These are phyloP conservation scores for Enteromius unitaeniatus DNA, from an alignment of 2,797 vertebrate species.

Conservation along the genomic window DNA sequence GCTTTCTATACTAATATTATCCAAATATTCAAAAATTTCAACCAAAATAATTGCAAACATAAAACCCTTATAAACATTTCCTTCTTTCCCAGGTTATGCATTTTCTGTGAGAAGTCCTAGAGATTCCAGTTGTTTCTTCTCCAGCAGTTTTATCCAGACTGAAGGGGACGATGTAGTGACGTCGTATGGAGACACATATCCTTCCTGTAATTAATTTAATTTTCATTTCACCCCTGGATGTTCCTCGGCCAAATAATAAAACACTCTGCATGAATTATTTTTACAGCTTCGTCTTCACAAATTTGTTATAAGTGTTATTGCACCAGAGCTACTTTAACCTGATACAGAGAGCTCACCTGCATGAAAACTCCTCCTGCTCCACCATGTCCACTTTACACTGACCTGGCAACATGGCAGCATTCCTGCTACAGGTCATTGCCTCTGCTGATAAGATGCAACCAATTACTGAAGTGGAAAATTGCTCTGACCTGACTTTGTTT, in stretches of 20 bases:
- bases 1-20: background rate
- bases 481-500: constrained; percentile 65
- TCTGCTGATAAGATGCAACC: constrained; percentile 60
- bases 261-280: constrained; percentile 2
- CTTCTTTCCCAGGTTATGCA: background rate
- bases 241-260: background rate
- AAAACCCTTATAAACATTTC: background rate
- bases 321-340: constrained; percentile 1
- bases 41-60: background rate
- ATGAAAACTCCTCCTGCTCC: background rate
- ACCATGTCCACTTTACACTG: constrained; percentile 27
- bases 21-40: background rate
- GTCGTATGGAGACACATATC: too few species aligned
- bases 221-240: background rate
- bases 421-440: constrained; percentile 59
- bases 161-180: too few species aligned
- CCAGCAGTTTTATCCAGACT: constrained; percentile 24
- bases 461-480: constrained; percentile 64
- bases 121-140: background rate
- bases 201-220: too few species aligned
- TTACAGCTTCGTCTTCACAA: constrained; percentile 6
- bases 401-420: constrained; percentile 55
- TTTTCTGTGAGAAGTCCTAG: background rate
- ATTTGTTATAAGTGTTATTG: background rate
- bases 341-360: constrained; percentile 20